Evolutionary conservation across 2,113 vertebrate genomes (phyloP).

Genomic region (Choloepus hoffmanni): DNA sequence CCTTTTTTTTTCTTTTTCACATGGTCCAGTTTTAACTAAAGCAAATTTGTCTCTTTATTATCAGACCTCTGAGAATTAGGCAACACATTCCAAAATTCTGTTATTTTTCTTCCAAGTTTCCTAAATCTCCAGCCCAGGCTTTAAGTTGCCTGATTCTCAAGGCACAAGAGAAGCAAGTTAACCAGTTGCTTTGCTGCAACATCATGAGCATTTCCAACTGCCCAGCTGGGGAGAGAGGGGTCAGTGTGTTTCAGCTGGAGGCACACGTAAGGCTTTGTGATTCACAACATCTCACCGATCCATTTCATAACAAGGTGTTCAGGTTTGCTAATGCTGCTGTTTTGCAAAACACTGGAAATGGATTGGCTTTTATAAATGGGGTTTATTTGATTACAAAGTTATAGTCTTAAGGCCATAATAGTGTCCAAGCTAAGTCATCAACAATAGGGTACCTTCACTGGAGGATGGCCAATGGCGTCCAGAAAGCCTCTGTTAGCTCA

Average conservation of each 20-base stretch:
- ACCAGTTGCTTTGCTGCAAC: background rate
- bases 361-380: no score
- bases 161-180: background rate
- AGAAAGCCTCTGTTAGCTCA: no score
- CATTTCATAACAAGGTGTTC: no score
- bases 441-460: no score
- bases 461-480: no score
- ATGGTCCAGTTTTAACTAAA: background rate
- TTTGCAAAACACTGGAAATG: no score
- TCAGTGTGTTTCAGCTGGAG: background rate
- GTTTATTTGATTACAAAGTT: no score
- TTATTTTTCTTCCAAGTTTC: background rate
- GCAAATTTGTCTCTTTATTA: background rate
- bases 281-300: background rate
- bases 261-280: background rate
- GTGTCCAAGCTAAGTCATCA: no score
- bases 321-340: no score
- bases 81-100: background rate
- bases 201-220: background rate
- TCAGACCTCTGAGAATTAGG: constrained; percentile 22
- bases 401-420: no score
- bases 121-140: background rate
- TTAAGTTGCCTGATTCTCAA: background rate
- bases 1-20: background rate
- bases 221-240: background rate